phyloP scores from a whole-genome alignment of 2,888 invertebrate species.

The Ferrisia virgata region DNA sequence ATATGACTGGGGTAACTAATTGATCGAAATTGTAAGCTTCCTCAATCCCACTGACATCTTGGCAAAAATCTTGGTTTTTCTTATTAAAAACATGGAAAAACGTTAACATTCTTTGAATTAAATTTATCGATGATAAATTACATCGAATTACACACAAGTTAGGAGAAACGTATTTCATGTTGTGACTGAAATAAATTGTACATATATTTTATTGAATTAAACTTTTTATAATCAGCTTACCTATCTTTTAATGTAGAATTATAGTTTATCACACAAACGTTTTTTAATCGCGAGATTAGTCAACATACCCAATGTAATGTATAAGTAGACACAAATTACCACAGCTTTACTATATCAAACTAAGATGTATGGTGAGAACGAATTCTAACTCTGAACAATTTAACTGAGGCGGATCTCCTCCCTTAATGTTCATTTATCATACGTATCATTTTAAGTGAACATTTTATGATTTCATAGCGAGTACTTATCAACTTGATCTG shows the following conservation, averaged over 20 bases:
- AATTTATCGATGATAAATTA: not conserved
- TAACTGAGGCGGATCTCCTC: constrained; percentile 18
- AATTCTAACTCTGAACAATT: constrained; percentile 4
- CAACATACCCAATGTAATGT: not conserved
- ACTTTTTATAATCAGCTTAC: constrained; percentile 29
- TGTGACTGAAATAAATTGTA: not conserved
- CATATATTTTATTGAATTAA: not conserved
- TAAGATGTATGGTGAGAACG: constrained; percentile 27
- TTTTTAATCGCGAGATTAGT: not conserved
- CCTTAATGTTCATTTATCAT: not conserved
- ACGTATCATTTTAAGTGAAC: not conserved
- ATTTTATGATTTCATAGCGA: not conserved
- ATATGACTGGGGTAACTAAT: not conserved
- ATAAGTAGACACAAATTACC: constrained; percentile 9
- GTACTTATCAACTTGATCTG: too few species aligned
- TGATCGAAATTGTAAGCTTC: not conserved
- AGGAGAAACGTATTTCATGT: not conserved
- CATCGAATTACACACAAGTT: not conserved
- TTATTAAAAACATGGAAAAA: not conserved
- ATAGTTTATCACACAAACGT: not conserved
- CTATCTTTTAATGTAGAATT: not conserved
- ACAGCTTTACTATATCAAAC: constrained; percentile 1
- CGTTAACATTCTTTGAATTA: not conserved
- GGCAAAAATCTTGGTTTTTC: not conserved
- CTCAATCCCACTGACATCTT: too few species aligned